Base-by-base conservation (phyloP, 2,888 invertebrate species). In the Phymatocera aterrima region DNA sequence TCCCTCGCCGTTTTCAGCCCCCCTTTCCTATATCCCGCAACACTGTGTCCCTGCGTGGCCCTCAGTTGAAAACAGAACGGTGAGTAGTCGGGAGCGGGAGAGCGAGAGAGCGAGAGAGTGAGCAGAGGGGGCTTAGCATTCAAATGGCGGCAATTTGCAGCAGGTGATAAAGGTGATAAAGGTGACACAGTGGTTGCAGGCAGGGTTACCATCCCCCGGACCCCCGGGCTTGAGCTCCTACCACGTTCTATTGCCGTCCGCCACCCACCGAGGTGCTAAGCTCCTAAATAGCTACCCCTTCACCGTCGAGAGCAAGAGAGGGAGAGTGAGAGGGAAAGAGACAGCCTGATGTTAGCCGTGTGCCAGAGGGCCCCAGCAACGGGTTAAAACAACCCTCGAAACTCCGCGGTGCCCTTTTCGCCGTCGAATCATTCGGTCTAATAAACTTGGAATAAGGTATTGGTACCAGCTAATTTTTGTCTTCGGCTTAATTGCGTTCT, bases 151-250 rank as follows among this genome's bases (percentile, higher is more conserved):
- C 89, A 90, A 90, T 90, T 89, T 90, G 89, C 88, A 88, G 87
- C 87, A 88, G 89, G 90, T 88, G 89, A 90, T 90, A 89, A 89
- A 90, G 89, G 89, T 88, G 88, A 89, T 89, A 89, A 89, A 90
- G 89, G 88, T 89, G 89, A 89, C 89, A 81, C 83, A 81, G 83
- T 79, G 83, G 82, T 85, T 81, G 87, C 85, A 80, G 83, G 83
- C 82, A 83, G 78, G 83, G 81, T 84, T 81, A 82, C 83, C 84
- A 21, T 57, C 57, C 37, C 37, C 57, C 8, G 51, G 15, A 74
- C 80, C 64, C 64, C 81, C 77, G 70, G 74, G 60, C 79, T 79
- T 74, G 40, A 65, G 21, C 57, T 37, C 60, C 77, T 21, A 43
- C 82, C 77, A 70, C 79, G n/a, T n/a, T n/a, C 57, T 79, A 70